Base-by-base conservation (phyloP, 2,113 vertebrate species). In the Bubalus kerabau region DNA sequence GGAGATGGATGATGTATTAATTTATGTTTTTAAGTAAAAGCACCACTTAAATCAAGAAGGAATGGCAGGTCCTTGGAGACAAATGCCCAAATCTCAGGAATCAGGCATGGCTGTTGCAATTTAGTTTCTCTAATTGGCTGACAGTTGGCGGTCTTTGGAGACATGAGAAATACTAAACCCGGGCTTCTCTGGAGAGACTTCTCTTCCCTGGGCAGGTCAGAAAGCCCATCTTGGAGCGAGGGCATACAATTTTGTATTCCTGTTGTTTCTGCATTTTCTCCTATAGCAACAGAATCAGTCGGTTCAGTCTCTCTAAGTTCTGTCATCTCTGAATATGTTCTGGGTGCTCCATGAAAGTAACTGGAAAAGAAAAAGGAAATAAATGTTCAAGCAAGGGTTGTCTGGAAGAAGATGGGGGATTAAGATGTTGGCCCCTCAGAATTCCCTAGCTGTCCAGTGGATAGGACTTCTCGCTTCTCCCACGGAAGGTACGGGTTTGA, bases 21-120 rank as follows among this genome's bases (percentile, higher is more conserved):
- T 96, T 98, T 95, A 93, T 97, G 87, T 96, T 98, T 98, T 95
- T 93, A 97, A 97, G 90, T 98, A 96, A 98, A 98, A 98, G 93
- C 92, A 86, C n/a, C 23, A 78, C 92, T 97, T 97, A 92, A 98
- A 85, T 97, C 89, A 87, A 94, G 91, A 90, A 32, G 17, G 93
- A 93, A 78, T 6, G 1, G 36, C 40, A 81, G 52, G n/a, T 97
- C 97, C 93, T 97, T 80, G 36, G 93, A 97, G 93, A 97, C 76
- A 82, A 26, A 81, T 83, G 93, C 90, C 96, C 97, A 96, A 32
- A 92, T 96, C 91, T 97, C 96, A 87, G 93, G 60, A 78, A 87
- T 90, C 40, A 76, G 95, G 80, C 81, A 56, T 57, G 56, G 93
- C 93, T 32, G n/a, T 74, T 78, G 93, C 87, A 90, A 40, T 92